A percentile compares a stretch with the other conserved stretches of the same genome.
phyloP scores from a whole-genome alignment of 2,888 invertebrate genomes.

The Tetragnatha montana region DNA sequence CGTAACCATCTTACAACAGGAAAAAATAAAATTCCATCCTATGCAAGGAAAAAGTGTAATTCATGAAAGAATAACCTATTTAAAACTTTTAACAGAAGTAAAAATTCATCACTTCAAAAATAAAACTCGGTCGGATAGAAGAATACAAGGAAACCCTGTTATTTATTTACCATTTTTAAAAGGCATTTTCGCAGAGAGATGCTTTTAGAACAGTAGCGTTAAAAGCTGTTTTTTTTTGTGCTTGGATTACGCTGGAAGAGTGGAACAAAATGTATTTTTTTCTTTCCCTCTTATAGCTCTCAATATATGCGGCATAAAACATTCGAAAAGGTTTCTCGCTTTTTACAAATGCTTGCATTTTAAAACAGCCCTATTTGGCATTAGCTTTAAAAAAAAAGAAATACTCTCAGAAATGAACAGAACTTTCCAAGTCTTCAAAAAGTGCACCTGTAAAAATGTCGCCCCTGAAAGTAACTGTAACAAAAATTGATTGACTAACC shows the following conservation, averaged over 20 bases:
- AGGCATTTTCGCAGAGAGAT: conserved; percentile 19
- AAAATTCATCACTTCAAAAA: not conserved
- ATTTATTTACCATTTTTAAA: conserved; percentile 30
- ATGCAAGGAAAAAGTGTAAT: not conserved
- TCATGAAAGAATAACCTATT: not conserved
- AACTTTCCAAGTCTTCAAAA: conserved; percentile 31
- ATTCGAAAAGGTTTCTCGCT: conserved; percentile 36
- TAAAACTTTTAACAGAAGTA: not conserved
- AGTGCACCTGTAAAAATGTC: not conserved
- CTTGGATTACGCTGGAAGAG: not conserved
- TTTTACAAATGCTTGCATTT: conserved; percentile 35
- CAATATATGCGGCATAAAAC: conserved; percentile 27
- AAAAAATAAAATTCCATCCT: not conserved
- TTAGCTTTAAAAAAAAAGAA: conserved; percentile 38
- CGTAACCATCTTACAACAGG: not conserved
- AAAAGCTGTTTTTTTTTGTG: conserved; percentile 39
- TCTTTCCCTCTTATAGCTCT: conserved; percentile 1
- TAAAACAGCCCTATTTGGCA: conserved; percentile 24
- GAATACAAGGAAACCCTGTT: conserved; percentile 18
- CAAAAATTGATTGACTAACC: conserved; percentile 47
- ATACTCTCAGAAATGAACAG: conserved; percentile 26
- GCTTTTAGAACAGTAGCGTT: conserved; percentile 24
- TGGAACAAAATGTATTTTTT: conserved; percentile 31
- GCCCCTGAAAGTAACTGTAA: conserved; percentile 13
- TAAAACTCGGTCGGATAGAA: not conserved